Evolutionary conservation across 1,140 invertebrate genomes (phyloP), one percentile per base, ranked within the genome.

Genomic region (Oedothorax gibbosus): DNA sequence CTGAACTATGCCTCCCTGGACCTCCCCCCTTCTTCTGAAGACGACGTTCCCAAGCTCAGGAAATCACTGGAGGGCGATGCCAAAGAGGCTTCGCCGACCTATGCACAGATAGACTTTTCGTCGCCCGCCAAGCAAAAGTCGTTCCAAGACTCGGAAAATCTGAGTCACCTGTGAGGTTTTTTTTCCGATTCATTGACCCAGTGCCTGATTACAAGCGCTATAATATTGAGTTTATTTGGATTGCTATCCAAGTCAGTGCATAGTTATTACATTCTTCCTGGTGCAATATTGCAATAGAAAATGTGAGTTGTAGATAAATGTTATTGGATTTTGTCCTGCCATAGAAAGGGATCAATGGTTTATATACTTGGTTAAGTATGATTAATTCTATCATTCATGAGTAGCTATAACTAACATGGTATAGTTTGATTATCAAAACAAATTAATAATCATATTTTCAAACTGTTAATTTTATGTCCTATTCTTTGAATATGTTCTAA

Each of bases 1-100:
- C 88, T 94, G 57, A 92, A 94, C 88, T 94, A 94, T 87, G 93
- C 93, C n/a, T 93, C 92, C 87, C 90, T 94, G 82, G 93, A 94
- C 89, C 89, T 94, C 76, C 92, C 92, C 20, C 87, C 89, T 65
- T 54, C 66, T 64, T 69, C 83, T 20, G 83, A 85, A 53, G 83
- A 85, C 9, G 83, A 78, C 14, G 18, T 35, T 15, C 66, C 14
- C 12, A 65, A 54, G 10, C 15, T 84, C 11, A 50, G 54, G 20
- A 77, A 69, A 12, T 78, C 75, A 12, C 10, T 72, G 11, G 75
- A 85, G 21, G 83, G 35, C 11, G 83, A 85, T 60, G 60, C 73
- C 65, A 85, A 85, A 78, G 83, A 85, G 78, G 65, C 66, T 51
- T 35, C 73, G 11, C 83, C 71, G 7, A 85, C 83, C 9, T 85